phyloP scores from a whole-genome alignment of 2,888 invertebrate species.

The Mactromeris polynyma region DNA sequence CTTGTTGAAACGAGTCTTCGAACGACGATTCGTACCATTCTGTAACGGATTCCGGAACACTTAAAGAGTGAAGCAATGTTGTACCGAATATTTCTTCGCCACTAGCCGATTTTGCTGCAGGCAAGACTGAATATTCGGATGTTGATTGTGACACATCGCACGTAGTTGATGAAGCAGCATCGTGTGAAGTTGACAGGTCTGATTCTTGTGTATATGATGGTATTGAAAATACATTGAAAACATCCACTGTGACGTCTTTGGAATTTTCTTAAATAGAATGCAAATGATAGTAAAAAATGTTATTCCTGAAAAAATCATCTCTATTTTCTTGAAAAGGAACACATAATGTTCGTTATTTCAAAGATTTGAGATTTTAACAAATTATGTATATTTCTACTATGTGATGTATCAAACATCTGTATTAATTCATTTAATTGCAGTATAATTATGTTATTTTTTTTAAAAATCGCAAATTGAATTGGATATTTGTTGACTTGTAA shows the following conservation, averaged over 20 bases:
- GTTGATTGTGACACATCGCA: neutral
- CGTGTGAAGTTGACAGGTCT: neutral
- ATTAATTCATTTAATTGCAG: too few relatives aligned
- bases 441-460: too few relatives aligned
- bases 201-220: neutral
- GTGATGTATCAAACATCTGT: too few relatives aligned
- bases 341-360: too few relatives aligned
- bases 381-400: too few relatives aligned
- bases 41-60: constrained; percentile 49
- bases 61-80: constrained; percentile 52
- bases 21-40: constrained; percentile 64
- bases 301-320: too few relatives aligned
- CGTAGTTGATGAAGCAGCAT: neutral
- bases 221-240: neutral
- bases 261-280: neutral
- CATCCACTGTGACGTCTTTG: neutral
- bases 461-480: too few relatives aligned
- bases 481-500: too few relatives aligned
- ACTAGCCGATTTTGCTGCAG: neutral
- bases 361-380: too few relatives aligned
- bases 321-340: too few relatives aligned
- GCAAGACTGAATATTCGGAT: neutral
- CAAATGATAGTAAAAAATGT: neutral
- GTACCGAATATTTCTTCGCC: neutral
- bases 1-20: constrained; percentile 46